Percentiles rank a stretch among this genome's conserved stretches.
Conservation (phyloP, 2,888 invertebrate species). For the Tachystola acroxantha region DNA sequence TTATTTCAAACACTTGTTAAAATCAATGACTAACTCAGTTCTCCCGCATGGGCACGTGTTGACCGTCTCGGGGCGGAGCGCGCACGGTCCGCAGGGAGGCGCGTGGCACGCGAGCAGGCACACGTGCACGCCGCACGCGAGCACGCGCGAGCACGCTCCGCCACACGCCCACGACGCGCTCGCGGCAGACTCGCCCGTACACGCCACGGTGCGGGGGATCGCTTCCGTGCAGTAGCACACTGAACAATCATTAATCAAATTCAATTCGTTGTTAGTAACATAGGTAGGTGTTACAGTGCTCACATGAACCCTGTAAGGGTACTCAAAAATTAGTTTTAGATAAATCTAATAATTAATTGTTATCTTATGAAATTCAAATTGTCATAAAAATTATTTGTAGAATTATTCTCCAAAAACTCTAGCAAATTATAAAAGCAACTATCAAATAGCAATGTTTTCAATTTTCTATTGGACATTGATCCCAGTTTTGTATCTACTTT, state of each 20-base stretch:
- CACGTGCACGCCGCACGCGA: conserved; percentile 93
- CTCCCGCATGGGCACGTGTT: conserved; percentile 59
- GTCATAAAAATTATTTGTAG: too few relatives aligned
- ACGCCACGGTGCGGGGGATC: conserved; percentile 39
- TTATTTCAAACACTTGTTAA: too few relatives aligned
- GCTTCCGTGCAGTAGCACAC: conserved; percentile 59
- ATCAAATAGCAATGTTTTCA: too few relatives aligned
- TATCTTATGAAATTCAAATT: too few relatives aligned
- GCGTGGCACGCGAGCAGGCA: conserved; percentile 93
- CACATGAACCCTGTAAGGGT: too few relatives aligned
- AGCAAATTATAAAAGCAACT: too few relatives aligned
- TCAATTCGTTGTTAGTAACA: neutral
- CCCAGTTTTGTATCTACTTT: too few relatives aligned
- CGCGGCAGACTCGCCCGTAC: conserved; percentile 32
- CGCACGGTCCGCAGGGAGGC: conserved; percentile 85
- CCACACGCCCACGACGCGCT: conserved; percentile 78
- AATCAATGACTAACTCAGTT: conserved; percentile 31
- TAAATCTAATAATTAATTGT: too few relatives aligned
- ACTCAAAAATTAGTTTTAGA: too few relatives aligned
- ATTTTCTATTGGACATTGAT: too few relatives aligned
- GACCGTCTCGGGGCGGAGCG: conserved; percentile 47
- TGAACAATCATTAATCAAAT: conserved; percentile 15
- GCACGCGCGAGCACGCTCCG: conserved; percentile 86
- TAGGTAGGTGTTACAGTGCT: neutral
- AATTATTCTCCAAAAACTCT: too few relatives aligned